A percentile compares a stretch with the other conserved stretches of the same genome.
phyloP scores from a whole-genome alignment of 2,797 vertebrate species.

The Takifugu rubripes region DNA sequence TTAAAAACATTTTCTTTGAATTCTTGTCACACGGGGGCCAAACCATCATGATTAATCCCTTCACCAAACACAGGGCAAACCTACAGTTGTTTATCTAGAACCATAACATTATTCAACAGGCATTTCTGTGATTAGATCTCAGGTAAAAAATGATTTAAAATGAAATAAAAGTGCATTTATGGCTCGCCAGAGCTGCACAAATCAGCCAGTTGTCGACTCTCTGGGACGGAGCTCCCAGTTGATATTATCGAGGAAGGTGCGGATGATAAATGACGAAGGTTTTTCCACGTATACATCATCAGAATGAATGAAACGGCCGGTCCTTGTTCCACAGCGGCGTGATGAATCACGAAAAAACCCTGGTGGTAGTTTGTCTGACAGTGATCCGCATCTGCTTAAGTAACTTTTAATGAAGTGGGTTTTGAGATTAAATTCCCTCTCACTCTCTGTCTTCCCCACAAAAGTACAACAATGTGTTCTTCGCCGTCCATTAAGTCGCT shows the following conservation, averaged over 20 bases:
- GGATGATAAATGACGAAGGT: constrained; percentile 5
- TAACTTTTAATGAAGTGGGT: constrained; percentile 37
- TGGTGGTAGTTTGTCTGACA: background rate
- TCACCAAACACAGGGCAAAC: too few species aligned
- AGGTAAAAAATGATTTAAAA: background rate
- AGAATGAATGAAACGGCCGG: constrained; percentile 5
- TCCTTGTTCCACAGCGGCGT: constrained; percentile 2
- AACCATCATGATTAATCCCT: too few species aligned
- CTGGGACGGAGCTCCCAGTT: background rate
- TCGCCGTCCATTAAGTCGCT: constrained; percentile 39
- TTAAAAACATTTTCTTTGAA: too few species aligned
- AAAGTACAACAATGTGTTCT: constrained; percentile 9
- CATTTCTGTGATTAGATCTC: background rate
- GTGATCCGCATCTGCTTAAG: constrained; percentile 19
- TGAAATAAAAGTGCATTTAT: background rate
- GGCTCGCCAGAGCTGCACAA: background rate
- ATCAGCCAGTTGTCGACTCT: background rate
- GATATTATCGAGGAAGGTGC: background rate
- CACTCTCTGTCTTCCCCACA: background rate
- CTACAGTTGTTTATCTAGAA: background rate
- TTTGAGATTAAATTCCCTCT: constrained; percentile 15
- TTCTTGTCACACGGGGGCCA: too few species aligned
- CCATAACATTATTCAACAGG: background rate
- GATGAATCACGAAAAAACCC: background rate
- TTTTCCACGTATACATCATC: constrained; percentile 10